A percentile compares a stretch with the other conserved stretches of the same genome.
phyloP scores from a whole-genome alignment of 2,113 vertebrate genomes.

The Helogale parvula region DNA sequence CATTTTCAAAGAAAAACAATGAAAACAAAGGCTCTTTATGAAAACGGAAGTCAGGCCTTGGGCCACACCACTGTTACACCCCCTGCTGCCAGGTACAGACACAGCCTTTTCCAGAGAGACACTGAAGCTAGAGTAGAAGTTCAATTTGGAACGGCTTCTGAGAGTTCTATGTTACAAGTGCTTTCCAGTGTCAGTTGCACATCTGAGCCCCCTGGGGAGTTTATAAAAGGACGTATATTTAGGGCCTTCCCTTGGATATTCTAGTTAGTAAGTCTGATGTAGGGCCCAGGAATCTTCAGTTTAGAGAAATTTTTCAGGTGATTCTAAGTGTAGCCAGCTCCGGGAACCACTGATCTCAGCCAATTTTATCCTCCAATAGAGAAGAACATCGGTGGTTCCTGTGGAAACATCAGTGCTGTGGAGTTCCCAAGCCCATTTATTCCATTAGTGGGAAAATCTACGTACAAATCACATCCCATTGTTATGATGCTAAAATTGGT shows the following conservation, averaged over 20 bases:
- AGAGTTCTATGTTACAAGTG: background rate
- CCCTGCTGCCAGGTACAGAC: background rate
- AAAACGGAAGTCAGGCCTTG: background rate
- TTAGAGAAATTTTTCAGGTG: background rate
- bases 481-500: background rate
- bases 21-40: background rate
- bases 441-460: too few species aligned
- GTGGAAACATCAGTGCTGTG: background rate
- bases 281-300: background rate
- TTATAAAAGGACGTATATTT: background rate
- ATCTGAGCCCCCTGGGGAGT: background rate
- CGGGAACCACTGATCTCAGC: background rate
- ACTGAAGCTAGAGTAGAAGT: background rate
- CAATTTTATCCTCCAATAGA: background rate
- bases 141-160: background rate
- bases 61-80: background rate
- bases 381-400: background rate
- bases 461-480: background rate
- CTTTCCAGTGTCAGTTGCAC: background rate
- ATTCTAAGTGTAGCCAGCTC: background rate
- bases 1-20: background rate
- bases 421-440: background rate
- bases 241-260: background rate
- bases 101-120: background rate
- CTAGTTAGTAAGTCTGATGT: background rate